Evolutionary conservation across 2,113 vertebrate species (phyloP).

Genomic region (Scomber japonicus): DNA sequence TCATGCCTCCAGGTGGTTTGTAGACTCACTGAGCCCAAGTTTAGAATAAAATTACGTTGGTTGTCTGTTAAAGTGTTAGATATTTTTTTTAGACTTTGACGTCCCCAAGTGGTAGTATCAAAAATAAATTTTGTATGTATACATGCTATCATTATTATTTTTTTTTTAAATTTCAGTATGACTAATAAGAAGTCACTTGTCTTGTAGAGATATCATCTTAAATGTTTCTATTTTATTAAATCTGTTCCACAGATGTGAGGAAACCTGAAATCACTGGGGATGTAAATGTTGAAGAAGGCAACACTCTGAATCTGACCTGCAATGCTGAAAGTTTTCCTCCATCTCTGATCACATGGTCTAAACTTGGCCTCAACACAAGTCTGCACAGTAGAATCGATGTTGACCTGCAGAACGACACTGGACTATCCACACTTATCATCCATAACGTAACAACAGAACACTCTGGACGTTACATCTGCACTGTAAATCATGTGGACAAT

Average conservation of each 20-base stretch:
- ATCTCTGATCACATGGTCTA: slow-evolving; percentile 31
- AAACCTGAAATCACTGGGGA: slow-evolving; percentile 19
- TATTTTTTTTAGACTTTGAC: too few species aligned
- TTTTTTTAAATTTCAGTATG: too few species aligned
- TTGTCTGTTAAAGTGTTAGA: not conserved
- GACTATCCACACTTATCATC: slow-evolving; percentile 19
- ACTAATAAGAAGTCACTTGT: too few species aligned
- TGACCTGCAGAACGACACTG: not conserved
- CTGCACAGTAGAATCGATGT: not conserved
- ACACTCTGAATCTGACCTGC: slow-evolving; percentile 49
- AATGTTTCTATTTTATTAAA: not conserved
- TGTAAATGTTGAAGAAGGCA: not conserved
- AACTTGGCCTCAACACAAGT: not conserved
- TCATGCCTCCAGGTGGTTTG: too few species aligned
- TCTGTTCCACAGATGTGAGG: slow-evolving; percentile 34
- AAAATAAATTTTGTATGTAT: too few species aligned
- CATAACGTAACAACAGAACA: slow-evolving; percentile 16
- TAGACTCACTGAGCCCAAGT: not conserved
- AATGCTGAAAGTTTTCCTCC: slow-evolving; percentile 55
- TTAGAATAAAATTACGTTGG: not conserved
- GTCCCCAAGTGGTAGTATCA: not conserved
- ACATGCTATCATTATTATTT: too few species aligned
- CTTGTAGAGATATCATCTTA: not conserved
- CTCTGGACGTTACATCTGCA: slow-evolving; percentile 67
- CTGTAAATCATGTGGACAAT: slow-evolving; percentile 7